Percentiles rank a stretch among this genome's conserved stretches.
phyloP scores from a whole-genome alignment of 2,888 invertebrate species.

The Rhorus exstirpatorius region DNA sequence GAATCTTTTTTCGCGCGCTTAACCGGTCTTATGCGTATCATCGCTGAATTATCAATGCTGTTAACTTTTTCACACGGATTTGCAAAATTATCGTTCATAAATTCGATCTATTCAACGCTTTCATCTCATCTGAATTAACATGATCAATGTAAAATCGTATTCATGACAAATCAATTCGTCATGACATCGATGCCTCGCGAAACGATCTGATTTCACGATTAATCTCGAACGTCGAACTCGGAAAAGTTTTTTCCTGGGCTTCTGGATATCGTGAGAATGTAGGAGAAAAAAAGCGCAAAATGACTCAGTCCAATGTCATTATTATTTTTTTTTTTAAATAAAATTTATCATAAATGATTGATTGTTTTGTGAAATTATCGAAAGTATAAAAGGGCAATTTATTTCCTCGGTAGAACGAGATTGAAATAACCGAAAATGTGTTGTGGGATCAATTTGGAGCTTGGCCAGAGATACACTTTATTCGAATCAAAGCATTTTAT shows the following conservation, averaged over 20 bases:
- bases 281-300: not conserved
- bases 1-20: not conserved
- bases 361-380: not conserved
- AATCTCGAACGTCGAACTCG: too few species aligned
- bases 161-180: not conserved
- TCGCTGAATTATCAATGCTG: not conserved
- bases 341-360: not conserved
- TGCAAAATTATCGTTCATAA: not conserved
- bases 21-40: not conserved
- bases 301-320: not conserved
- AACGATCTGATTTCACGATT: too few species aligned
- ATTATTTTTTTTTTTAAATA: not conserved
- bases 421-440: not conserved
- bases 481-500: not conserved
- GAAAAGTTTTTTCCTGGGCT: too few species aligned
- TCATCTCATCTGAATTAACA: not conserved
- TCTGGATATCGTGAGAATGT: not conserved
- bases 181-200: too few species aligned
- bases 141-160: not conserved
- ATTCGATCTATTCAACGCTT: not conserved
- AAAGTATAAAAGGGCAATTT: not conserved
- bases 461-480: slow-evolving; percentile 7
- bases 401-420: not conserved
- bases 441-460: not conserved
- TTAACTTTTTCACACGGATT: not conserved